A percentile compares a stretch with the other conserved stretches of the same genome.
Evolutionary conservation across 2,888 invertebrate species (phyloP).

Genomic region (Drosophila mercatorum): DNA sequence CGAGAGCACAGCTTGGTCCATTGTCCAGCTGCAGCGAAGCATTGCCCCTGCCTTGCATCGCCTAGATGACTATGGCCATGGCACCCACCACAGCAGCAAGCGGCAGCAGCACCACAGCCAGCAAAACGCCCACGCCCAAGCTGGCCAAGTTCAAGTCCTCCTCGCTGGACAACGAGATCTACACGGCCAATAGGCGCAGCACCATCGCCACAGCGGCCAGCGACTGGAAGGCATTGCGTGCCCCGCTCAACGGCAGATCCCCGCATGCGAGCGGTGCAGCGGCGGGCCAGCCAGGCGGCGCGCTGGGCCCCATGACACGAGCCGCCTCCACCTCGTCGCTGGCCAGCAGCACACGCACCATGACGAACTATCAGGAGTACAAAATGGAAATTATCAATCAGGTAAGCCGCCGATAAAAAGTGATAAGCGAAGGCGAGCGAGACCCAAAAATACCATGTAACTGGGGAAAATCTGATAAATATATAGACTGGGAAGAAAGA

Average conservation of each 20-base stretch:
- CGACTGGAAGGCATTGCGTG: conserved; percentile 68
- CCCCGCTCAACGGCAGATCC: conserved; percentile 61
- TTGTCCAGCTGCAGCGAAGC: conserved; percentile 50
- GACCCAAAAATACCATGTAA: conserved; percentile 23
- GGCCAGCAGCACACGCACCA: conserved; percentile 78
- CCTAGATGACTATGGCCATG: conserved; percentile 62
- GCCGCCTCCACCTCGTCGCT: conserved; percentile 81
- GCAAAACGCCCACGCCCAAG: conserved; percentile 46
- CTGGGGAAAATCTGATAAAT: neutral
- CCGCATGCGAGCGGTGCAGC: conserved; percentile 36
- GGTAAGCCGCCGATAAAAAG: conserved; percentile 66
- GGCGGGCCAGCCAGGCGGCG: conserved; percentile 38
- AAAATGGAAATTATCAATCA: conserved; percentile 84
- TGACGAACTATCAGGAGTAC: conserved; percentile 82
- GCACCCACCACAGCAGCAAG: conserved; percentile 41
- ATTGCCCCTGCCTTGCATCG: conserved; percentile 27
- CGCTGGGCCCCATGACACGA: conserved; percentile 67
- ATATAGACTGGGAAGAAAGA: neutral
- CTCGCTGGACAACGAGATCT: conserved; percentile 80
- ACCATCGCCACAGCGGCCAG: conserved; percentile 72
- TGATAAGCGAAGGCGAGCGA: neutral
- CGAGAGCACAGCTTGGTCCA: conserved; percentile 26
- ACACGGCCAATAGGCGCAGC: conserved; percentile 71
- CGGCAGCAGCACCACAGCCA: conserved; percentile 9
- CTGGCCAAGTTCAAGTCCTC: conserved; percentile 76